phyloP scores from a whole-genome alignment of 2,888 invertebrate species.

The Platerodrilus igneus region DNA sequence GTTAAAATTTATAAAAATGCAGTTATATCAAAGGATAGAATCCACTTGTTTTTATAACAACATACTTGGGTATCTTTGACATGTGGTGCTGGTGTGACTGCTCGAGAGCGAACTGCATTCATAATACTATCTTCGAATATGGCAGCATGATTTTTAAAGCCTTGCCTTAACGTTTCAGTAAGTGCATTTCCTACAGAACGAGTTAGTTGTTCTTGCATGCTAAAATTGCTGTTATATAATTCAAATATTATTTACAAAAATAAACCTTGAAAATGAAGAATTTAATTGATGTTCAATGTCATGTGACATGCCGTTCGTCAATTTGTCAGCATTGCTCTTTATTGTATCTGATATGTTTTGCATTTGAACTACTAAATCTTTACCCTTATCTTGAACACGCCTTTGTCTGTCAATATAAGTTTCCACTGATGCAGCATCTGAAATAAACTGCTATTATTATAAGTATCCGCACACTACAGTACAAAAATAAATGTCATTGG shows the following conservation, averaged over 20 bases:
- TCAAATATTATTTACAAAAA: slow-evolving; percentile 8
- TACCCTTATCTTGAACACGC: slow-evolving; percentile 45
- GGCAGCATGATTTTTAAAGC: slow-evolving; percentile 58
- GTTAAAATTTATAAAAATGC: slow-evolving; percentile 5
- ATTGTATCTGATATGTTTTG: slow-evolving; percentile 44
- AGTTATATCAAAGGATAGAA: slow-evolving; percentile 13
- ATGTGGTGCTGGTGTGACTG: slow-evolving; percentile 69
- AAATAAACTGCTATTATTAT: too few species aligned
- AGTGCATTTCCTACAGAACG: slow-evolving; percentile 44
- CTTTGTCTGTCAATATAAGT: slow-evolving; percentile 47
- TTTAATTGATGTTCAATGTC: slow-evolving; percentile 45
- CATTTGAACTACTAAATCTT: slow-evolving; percentile 46
- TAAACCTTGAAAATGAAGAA: slow-evolving; percentile 41
- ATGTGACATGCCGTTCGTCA: slow-evolving; percentile 36
- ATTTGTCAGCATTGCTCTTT: slow-evolving; percentile 42
- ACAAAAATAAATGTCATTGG: too few species aligned
- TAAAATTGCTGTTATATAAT: too few species aligned
- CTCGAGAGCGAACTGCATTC: slow-evolving; percentile 62
- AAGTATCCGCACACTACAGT: too few species aligned
- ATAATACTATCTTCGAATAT: slow-evolving; percentile 56
- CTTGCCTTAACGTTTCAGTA: slow-evolving; percentile 46
- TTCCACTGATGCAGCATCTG: slow-evolving; percentile 47
- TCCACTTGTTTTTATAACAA: too few species aligned
- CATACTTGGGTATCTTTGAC: slow-evolving; percentile 52
- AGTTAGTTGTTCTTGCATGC: slow-evolving; percentile 46